A percentile compares a stretch with the other conserved stretches of the same genome.
These are phyloP conservation scores for Mandrillus leucophaeus DNA, from an alignment of 2,113 vertebrate genomes.

Conservation along the genomic window DNA sequence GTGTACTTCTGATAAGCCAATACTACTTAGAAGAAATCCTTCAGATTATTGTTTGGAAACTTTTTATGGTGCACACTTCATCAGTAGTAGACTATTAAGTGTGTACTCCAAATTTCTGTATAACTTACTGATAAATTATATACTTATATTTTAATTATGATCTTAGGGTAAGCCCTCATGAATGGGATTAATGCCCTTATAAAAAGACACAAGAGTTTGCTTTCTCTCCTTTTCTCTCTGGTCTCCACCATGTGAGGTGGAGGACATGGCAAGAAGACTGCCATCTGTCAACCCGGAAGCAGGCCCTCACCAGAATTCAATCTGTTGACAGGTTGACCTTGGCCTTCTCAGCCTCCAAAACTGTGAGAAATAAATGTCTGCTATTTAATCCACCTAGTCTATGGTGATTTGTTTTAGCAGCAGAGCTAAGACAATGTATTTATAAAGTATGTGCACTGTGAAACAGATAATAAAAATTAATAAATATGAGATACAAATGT, in stretches of 20 bases:
- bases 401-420: not conserved
- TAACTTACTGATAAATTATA: not conserved
- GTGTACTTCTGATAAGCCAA: not conserved
- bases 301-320: not conserved
- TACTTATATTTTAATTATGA: not conserved
- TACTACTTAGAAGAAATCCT: slow-evolving; percentile 24
- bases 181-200: not conserved
- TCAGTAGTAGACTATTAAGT: not conserved
- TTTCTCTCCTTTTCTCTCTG: not conserved
- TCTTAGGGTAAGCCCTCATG: not conserved
- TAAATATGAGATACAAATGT: not conserved
- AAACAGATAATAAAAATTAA: not conserved
- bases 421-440: not conserved
- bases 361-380: not conserved
- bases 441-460: not conserved
- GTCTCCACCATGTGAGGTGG: not conserved
- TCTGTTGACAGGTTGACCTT: not conserved
- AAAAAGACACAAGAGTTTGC: not conserved
- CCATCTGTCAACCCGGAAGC: not conserved
- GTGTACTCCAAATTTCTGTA: not conserved
- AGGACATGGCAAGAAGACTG: not conserved
- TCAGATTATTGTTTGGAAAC: not conserved
- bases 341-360: not conserved
- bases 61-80: not conserved
- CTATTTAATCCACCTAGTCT: not conserved